Conservation (phyloP, 92 coral and sea anemone genomes). For the Epizoanthus ramosus region DNA sequence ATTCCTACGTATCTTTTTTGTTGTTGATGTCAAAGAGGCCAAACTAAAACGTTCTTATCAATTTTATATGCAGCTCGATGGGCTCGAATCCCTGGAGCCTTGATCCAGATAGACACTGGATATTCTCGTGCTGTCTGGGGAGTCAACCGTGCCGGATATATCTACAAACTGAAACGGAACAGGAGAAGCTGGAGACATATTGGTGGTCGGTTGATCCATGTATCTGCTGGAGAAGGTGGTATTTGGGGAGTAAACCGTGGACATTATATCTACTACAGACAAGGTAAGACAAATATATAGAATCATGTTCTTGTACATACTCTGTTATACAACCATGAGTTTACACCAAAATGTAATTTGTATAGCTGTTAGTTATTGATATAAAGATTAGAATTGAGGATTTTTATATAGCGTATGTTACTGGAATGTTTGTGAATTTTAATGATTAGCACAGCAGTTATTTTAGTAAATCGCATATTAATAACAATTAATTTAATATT, state of each 20-base stretch:
- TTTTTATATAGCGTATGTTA: too few species aligned
- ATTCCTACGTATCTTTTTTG: too few species aligned
- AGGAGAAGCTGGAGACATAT: slow-evolving; percentile 17
- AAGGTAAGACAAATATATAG: slow-evolving; percentile 8
- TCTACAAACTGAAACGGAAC: slow-evolving; percentile 23
- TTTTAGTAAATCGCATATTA: too few species aligned
- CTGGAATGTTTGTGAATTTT: too few species aligned
- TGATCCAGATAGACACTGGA: slow-evolving; percentile 39
- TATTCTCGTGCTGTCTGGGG: slow-evolving; percentile 36
- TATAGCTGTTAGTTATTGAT: too few species aligned
- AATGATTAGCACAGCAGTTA: too few species aligned
- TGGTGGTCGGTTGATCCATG: slow-evolving; percentile 15
- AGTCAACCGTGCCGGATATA: slow-evolving; percentile 13
- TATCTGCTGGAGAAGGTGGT: slow-evolving; percentile 35
- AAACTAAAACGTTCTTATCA: background rate
- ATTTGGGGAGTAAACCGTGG: slow-evolving; percentile 35
- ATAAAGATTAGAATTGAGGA: too few species aligned
- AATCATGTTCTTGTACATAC: slow-evolving; percentile 8
- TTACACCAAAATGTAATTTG: too few species aligned
- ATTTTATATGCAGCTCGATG: slow-evolving; percentile 7
- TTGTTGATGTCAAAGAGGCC: too few species aligned
- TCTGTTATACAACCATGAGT: background rate
- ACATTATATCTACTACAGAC: slow-evolving; percentile 16
- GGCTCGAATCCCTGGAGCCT: slow-evolving; percentile 1
- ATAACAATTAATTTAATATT: too few species aligned